Evolutionary conservation across 2,113 vertebrate genomes (phyloP), one percentile per base, ranked within the genome.

Genomic region (Etheostoma cragini): DNA sequence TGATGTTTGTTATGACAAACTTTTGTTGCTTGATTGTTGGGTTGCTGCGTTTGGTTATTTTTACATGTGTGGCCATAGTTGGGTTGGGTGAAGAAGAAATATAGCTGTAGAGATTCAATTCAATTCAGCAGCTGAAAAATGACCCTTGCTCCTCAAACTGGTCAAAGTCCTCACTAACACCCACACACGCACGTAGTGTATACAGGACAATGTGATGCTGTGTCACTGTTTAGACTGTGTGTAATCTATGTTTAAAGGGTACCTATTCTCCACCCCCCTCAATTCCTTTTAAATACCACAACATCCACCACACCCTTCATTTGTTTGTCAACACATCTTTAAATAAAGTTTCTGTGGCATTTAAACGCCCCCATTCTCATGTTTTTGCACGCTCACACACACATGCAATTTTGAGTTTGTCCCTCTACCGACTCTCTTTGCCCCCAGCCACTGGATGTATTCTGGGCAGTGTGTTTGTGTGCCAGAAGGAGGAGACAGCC

Each of bases 281-380:
- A 82, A 54, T 89, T 88, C 88, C 91, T 91, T 69, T 71, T 54
- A 81, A 80, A 87, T 63, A 53, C 70, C 16, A 84, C 88, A 68
- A 72, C 71, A 85, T 81, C 70, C 77, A 85, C 80, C 80, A 71
- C 85, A 10, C 71, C 84, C 89, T 85, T 72, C 62, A 78, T 76
- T 77, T 86, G 80, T 85, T 87, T 90, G 82, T 78, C 71, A 87
- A 88, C 35, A 60, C 64, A 70, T 58, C 70, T 88, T 82, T 77
- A 87, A 85, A 88, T 83, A 80, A 84, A 86, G 58, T 63, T 70
- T 73, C 46, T 53, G 33, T 66, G 76, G 67, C 69, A 83, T 84
- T 80, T 82, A 82, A 71, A 65, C 80, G 52, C 84, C 89, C 73
- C 78, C 81, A 76, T 54, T 83, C 73, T 63, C 21, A 2, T 47